A percentile compares a stretch with the other conserved stretches of the same genome.
Conservation (phyloP, 2,113 vertebrate species). For the Himantopus leucocephalus region DNA sequence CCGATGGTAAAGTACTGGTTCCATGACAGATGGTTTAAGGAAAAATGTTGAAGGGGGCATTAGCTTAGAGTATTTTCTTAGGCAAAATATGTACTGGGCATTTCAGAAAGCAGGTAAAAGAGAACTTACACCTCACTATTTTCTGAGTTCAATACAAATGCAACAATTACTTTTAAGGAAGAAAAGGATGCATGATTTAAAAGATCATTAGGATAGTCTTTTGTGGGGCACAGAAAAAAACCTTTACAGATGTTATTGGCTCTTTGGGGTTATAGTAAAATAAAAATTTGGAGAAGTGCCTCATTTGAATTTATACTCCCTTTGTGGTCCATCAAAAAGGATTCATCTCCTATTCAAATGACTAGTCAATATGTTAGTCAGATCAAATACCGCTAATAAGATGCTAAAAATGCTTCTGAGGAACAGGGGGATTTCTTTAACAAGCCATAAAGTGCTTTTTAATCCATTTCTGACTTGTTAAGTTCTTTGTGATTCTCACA, state of each 20-base stretch:
- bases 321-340: constrained; percentile 71
- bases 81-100: neutral
- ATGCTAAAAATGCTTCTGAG: constrained; percentile 75
- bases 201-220: constrained; percentile 19
- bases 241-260: constrained; percentile 37
- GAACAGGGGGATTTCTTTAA: constrained; percentile 73
- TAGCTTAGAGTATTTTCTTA: neutral
- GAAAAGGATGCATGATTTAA: neutral
- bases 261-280: constrained; percentile 32
- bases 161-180: neutral
- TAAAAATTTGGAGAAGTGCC: constrained; percentile 63
- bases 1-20: neutral
- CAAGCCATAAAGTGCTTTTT: constrained; percentile 76
- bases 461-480: constrained; percentile 78
- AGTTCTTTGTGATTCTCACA: constrained; percentile 65
- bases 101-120: neutral
- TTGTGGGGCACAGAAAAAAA: constrained; percentile 37
- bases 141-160: neutral
- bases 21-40: neutral
- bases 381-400: constrained; percentile 76
- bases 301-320: constrained; percentile 74
- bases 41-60: neutral
- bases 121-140: neutral
- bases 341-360: constrained; percentile 72
- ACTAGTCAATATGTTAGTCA: constrained; percentile 75